Evolutionary conservation across 2,797 vertebrate species (phyloP).

Genomic region (Trichosurus vulpecula): DNA sequence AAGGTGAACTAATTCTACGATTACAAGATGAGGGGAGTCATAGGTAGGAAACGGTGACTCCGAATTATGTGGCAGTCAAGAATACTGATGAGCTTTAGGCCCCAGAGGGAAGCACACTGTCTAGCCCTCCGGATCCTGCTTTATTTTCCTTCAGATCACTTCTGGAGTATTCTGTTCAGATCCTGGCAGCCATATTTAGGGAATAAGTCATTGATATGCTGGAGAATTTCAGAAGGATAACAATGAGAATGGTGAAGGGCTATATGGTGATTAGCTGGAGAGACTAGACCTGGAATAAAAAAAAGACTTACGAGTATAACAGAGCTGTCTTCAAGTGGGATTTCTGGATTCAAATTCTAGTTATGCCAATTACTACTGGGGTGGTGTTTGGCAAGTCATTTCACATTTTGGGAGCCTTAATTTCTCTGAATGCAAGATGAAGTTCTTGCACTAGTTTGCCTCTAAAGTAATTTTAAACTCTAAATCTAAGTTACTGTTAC

Average conservation of each 20-base stretch:
- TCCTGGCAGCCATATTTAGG: neutral
- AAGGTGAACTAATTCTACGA: neutral
- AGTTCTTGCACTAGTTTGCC: neutral
- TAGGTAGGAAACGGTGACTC: neutral
- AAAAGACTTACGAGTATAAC: neutral
- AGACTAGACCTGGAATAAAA: neutral
- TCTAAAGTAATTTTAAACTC: neutral
- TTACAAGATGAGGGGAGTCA: neutral
- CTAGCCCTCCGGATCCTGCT: neutral
- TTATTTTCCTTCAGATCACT: neutral
- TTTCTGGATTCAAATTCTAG: neutral
- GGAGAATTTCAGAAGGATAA: neutral
- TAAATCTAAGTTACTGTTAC: neutral
- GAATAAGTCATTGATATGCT: neutral
- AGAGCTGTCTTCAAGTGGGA: neutral
- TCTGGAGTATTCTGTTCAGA: neutral
- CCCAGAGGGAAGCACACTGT: neutral
- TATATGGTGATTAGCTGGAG: neutral
- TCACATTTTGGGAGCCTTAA: neutral
- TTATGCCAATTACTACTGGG: neutral
- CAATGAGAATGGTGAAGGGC: neutral
- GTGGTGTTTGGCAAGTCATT: neutral
- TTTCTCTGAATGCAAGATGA: neutral
- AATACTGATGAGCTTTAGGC: neutral
- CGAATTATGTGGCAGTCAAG: neutral